Conservation (phyloP, 1,140 invertebrate species). For the Streblospio benedicti region DNA sequence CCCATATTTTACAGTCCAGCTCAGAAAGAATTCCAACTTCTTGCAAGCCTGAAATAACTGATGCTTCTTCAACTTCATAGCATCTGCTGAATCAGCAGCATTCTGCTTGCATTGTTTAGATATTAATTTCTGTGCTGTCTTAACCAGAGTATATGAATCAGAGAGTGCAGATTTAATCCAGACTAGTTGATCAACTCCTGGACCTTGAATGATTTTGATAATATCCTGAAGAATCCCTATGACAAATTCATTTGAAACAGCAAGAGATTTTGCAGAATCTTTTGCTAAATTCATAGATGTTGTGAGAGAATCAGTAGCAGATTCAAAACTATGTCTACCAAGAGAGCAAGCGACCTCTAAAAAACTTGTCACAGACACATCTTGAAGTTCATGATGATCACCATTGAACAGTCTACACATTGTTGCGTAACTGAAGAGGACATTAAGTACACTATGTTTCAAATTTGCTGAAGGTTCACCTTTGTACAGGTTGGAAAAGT, state of each 20-base stretch:
- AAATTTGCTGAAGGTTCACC: conserved; percentile 2
- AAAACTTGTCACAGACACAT: too few species aligned
- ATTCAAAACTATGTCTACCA: too few species aligned
- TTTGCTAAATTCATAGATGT: too few species aligned
- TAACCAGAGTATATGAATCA: not conserved
- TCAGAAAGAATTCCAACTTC: conserved; percentile 3
- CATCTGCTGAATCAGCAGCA: not conserved
- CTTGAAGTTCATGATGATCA: too few species aligned
- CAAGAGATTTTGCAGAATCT: too few species aligned
- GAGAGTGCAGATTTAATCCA: not conserved
- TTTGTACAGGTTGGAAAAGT: too few species aligned
- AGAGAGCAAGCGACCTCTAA: too few species aligned
- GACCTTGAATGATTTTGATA: too few species aligned
- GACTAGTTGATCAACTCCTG: too few species aligned
- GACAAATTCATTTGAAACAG: too few species aligned
- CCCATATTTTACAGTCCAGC: not conserved
- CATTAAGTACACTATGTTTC: conserved; percentile 6
- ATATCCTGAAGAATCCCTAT: too few species aligned
- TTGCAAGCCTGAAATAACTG: not conserved
- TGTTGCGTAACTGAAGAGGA: conserved; percentile 9
- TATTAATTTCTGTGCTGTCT: not conserved
- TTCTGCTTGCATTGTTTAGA: not conserved
- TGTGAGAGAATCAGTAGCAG: too few species aligned
- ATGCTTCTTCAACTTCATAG: not conserved
- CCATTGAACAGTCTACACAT: conserved; percentile 11